These are phyloP conservation scores for Drosophila nr. perissopoda DNA, from an alignment of 2,888 invertebrate species.

Conservation along the genomic window DNA sequence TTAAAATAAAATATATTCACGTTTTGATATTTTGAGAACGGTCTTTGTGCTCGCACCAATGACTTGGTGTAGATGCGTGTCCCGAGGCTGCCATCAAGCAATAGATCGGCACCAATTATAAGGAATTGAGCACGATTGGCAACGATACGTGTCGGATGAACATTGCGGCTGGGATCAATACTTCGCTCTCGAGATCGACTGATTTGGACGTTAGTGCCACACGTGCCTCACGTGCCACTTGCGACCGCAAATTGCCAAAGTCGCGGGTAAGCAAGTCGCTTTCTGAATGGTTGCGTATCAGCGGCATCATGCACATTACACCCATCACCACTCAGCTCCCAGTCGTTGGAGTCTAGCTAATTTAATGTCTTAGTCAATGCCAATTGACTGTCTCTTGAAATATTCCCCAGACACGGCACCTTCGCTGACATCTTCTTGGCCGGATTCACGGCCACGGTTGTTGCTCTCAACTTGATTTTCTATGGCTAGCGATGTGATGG, in stretches of 20 bases:
- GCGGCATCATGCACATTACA: not conserved
- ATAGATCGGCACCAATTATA: too few species aligned
- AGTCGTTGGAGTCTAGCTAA: not conserved
- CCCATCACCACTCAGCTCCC: not conserved
- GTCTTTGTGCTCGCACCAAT: not conserved
- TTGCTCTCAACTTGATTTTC: not conserved
- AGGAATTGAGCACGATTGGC: not conserved
- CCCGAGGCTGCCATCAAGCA: not conserved
- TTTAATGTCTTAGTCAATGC: not conserved
- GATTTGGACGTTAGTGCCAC: too few species aligned
- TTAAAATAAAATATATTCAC: not conserved
- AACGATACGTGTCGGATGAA: too few species aligned
- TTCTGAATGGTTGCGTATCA: not conserved
- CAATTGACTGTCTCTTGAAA: not conserved
- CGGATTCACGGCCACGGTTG: not conserved
- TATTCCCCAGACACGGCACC: not conserved
- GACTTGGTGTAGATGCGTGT: not conserved
- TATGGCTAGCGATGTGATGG: not conserved
- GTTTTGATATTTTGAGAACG: not conserved
- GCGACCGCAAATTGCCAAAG: not conserved
- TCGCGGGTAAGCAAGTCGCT: not conserved
- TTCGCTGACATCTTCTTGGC: not conserved
- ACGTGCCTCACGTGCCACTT: not conserved
- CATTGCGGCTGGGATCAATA: too few species aligned
- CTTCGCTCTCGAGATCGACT: too few species aligned